Evolutionary conservation across 2,888 invertebrate species (phyloP).

Genomic region (Crematogaster levior): DNA sequence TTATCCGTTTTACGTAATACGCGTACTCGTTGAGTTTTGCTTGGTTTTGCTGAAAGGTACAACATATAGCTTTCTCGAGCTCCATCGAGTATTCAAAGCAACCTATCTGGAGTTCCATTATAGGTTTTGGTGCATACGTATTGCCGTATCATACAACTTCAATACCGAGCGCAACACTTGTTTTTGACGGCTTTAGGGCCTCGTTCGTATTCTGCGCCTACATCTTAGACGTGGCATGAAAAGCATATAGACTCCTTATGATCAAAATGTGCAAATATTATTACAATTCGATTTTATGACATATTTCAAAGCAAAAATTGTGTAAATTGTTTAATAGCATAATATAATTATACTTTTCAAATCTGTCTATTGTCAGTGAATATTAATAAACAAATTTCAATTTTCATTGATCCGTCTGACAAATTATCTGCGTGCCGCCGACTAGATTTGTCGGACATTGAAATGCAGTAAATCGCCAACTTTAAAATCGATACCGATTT

Average conservation of each 20-base stretch:
- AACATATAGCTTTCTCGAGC: slow-evolving; percentile 52
- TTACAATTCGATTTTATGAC: slow-evolving; percentile 17
- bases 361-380: too few species aligned
- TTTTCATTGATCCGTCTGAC: too few species aligned
- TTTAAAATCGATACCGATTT: too few species aligned
- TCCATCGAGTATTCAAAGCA: slow-evolving; percentile 70
- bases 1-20: slow-evolving; percentile 40
- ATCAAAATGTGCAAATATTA: slow-evolving; percentile 16
- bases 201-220: slow-evolving; percentile 66
- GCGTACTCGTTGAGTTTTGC: slow-evolving; percentile 28
- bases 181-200: slow-evolving; percentile 73
- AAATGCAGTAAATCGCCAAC: too few species aligned
- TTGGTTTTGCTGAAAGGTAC: slow-evolving; percentile 38
- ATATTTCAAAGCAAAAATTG: slow-evolving; percentile 3
- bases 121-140: slow-evolving; percentile 69
- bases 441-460: too few species aligned
- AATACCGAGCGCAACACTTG: slow-evolving; percentile 71
- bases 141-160: slow-evolving; percentile 70
- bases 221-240: slow-evolving; percentile 57
- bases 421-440: too few species aligned
- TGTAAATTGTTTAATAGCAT: neutral
- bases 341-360: neutral
- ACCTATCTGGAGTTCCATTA: slow-evolving; percentile 68
- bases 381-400: too few species aligned
- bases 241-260: slow-evolving; percentile 7